These are phyloP conservation scores for Cossypha polioptera DNA, from an alignment of 2,797 vertebrate genomes.

Conservation along the genomic window DNA sequence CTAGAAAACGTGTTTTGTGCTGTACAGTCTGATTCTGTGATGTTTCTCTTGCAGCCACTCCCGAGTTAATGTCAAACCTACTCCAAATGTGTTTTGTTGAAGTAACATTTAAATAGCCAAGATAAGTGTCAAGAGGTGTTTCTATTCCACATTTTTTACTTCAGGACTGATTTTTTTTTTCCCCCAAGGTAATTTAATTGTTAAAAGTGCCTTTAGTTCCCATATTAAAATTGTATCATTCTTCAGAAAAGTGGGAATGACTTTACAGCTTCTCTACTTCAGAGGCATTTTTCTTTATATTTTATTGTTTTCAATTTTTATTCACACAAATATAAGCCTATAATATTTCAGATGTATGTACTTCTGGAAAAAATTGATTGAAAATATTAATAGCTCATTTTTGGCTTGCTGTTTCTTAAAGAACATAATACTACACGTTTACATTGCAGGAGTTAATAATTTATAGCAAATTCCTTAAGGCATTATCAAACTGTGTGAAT, in stretches of 20 bases:
- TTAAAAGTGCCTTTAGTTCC: not conserved
- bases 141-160: not conserved
- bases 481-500: conserved; percentile 75
- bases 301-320: not conserved
- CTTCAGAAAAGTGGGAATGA: not conserved
- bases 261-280: not conserved
- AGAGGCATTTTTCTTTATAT: not conserved
- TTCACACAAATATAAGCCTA: not conserved
- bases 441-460: conserved; percentile 61
- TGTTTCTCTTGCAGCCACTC: not conserved
- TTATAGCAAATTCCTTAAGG: conserved; percentile 71
- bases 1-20: not conserved
- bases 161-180: not conserved
- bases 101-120: not conserved
- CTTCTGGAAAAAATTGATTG: not conserved
- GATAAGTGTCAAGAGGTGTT: not conserved
- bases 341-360: not conserved
- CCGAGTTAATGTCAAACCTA: not conserved
- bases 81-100: not conserved
- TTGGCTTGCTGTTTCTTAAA: not conserved
- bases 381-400: conserved; percentile 6
- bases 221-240: not conserved
- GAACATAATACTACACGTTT: not conserved
- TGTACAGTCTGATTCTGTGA: not conserved
- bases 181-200: not conserved